Evolutionary conservation across 2,888 invertebrate species (phyloP), one percentile per base, ranked within the genome.

Genomic region (Trachelus stipa): DNA sequence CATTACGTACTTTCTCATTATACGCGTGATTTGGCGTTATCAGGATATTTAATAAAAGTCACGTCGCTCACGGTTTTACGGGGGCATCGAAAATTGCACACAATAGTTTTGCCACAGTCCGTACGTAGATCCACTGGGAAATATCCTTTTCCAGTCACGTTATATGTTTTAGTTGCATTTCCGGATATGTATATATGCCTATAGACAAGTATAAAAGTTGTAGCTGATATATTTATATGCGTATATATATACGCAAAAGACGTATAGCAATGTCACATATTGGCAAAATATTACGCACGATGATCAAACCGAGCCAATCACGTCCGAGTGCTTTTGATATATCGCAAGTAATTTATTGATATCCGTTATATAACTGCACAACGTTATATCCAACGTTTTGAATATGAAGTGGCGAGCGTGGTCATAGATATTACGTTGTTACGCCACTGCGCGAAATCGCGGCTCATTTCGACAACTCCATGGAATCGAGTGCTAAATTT

Each of bases 291-390:
- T 79, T 77, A 77, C 76, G 69, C 68, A 34, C 79, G 37, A 73
- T 69, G 79, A 80, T 78, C 77, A 76, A 81, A 76, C 75, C 76
- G 71, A 15, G 77, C 78, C 83, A 79, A 81, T 84, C 81, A 77
- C 76, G 79, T 74, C 77, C 79, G 79, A 81, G 78, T 79, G 80
- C 79, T 80, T 77, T 78, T 77, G 80, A 82, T 83, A 79, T 80
- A 78, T 69, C 73, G 73, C 71, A 77, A 77, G 78, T 82, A 84
- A 84, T 83, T 84, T 78, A 83, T 84, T 77, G 83, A 79, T 23
- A 9, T 23, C 23, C 23, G 56, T 56, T 56, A 56, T 56, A 56
- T 9, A 56, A 56, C 56, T 40, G 56, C 9, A 0, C 56, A 56
- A 23, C 15, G 40, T 40, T 40, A 40, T 40, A 40, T 6, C 76